A percentile compares a stretch with the other conserved stretches of the same genome.
phyloP scores from a whole-genome alignment of 2,888 invertebrate genomes.

The Abrostola tripartita region DNA sequence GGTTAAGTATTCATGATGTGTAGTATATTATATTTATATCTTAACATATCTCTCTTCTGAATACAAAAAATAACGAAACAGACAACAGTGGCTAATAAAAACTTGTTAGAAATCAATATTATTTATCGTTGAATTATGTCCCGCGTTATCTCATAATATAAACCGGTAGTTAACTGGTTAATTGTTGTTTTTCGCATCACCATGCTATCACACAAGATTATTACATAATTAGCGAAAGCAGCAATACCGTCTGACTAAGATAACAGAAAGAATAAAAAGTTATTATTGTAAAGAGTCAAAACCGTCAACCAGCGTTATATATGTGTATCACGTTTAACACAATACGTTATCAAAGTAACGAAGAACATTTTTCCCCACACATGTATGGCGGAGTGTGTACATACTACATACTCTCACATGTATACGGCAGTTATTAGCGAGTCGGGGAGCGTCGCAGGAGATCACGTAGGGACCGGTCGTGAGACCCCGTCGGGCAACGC shows the following conservation, averaged over 20 bases:
- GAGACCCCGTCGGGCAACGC: slow-evolving; percentile 56
- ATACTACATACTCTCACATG: slow-evolving; percentile 31
- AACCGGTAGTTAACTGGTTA: slow-evolving; percentile 1
- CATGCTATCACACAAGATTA: background rate
- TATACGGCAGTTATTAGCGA: slow-evolving; percentile 69
- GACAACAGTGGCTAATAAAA: background rate
- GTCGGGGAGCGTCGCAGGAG: slow-evolving; percentile 77
- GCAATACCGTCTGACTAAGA: background rate
- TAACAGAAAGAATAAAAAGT: background rate
- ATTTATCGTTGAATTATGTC: background rate
- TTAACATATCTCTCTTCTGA: too few relatives aligned
- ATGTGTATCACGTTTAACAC: slow-evolving; percentile 36
- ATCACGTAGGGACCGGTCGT: slow-evolving; percentile 82
- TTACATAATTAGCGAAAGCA: background rate
- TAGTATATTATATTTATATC: too few relatives aligned
- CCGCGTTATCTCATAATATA: slow-evolving; percentile 1
- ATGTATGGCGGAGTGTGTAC: slow-evolving; percentile 34
- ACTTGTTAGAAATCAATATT: background rate
- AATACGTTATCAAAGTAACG: slow-evolving; percentile 53
- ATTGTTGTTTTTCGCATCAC: background rate
- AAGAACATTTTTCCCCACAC: slow-evolving; percentile 53
- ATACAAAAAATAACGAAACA: too few relatives aligned
- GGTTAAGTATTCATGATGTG: background rate
- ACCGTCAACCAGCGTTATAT: slow-evolving; percentile 19
- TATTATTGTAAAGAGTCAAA: slow-evolving; percentile 11